Conservation (phyloP, 1,140 invertebrate genomes). For the Anagrus nilaparvatae region DNA sequence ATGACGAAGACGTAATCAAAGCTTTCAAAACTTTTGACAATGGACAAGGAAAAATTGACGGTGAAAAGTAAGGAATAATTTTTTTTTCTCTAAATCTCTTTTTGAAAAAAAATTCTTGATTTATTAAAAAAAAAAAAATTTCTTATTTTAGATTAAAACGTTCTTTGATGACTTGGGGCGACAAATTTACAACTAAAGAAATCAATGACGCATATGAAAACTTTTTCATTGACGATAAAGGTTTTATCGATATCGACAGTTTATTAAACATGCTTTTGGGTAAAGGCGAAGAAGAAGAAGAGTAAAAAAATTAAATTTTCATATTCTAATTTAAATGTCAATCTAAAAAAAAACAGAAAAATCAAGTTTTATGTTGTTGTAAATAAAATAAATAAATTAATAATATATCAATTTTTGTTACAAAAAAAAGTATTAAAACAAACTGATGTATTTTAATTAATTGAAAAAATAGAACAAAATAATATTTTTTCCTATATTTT, state of each 20-base stretch:
- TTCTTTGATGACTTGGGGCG: slow-evolving; percentile 90
- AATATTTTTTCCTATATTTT: too few relatives aligned
- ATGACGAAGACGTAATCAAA: slow-evolving; percentile 87
- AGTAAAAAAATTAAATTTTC: too few relatives aligned
- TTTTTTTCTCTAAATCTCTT: too few relatives aligned
- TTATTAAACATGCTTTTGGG: slow-evolving; percentile 82
- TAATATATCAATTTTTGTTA: too few relatives aligned
- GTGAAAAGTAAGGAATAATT: slow-evolving; percentile 64
- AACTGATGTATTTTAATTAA: too few relatives aligned
- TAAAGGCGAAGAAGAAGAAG: slow-evolving; percentile 65
- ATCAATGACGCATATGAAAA: slow-evolving; percentile 92
- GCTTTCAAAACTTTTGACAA: slow-evolving; percentile 95
- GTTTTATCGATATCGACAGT: slow-evolving; percentile 82
- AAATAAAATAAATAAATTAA: too few relatives aligned
- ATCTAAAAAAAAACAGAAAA: too few relatives aligned
- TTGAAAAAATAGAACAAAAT: too few relatives aligned
- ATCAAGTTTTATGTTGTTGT: too few relatives aligned
- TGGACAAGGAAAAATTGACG: slow-evolving; percentile 70
- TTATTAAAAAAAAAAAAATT: background rate
- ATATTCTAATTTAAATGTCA: too few relatives aligned
- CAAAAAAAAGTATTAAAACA: too few relatives aligned
- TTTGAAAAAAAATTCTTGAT: background rate
- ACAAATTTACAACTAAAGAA: slow-evolving; percentile 89
- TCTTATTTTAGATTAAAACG: slow-evolving; percentile 83
- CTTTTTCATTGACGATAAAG: slow-evolving; percentile 87